phyloP scores from a whole-genome alignment of 2,113 vertebrate genomes.

The Mirounga angustirostris region DNA sequence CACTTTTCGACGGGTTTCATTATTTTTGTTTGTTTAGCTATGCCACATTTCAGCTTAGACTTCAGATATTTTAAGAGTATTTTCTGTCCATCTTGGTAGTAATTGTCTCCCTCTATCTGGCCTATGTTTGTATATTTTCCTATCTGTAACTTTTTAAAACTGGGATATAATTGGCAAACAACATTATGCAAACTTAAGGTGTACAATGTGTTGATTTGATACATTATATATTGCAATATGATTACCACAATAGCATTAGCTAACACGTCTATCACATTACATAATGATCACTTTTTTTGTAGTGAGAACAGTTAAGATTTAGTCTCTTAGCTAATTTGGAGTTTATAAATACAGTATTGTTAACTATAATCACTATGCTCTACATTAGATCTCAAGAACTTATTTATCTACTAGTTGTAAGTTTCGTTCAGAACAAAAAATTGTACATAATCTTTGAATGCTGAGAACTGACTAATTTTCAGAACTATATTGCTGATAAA shows the following conservation, averaged over 20 bases:
- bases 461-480: slow-evolving; percentile 28
- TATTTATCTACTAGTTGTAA: neutral
- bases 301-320: neutral
- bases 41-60: slow-evolving; percentile 6
- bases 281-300: neutral
- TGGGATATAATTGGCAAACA: neutral
- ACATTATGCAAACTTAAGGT: neutral
- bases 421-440: neutral
- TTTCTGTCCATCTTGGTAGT: neutral
- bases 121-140: slow-evolving; percentile 14
- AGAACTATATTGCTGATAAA: neutral
- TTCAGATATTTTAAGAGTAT: neutral
- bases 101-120: neutral
- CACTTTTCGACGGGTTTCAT: slow-evolving; percentile 2
- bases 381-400: slow-evolving; percentile 1
- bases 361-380: neutral
- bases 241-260: neutral
- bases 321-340: neutral
- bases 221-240: neutral
- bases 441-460: slow-evolving; percentile 3
- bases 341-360: neutral
- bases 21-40: slow-evolving; percentile 47
- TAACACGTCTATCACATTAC: neutral
- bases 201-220: neutral
- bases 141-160: slow-evolving; percentile 9